Percentiles rank a stretch among this genome's conserved stretches.
These are phyloP conservation scores for Hiodon tergisus DNA, from an alignment of 2,113 vertebrate species.

Conservation along the genomic window DNA sequence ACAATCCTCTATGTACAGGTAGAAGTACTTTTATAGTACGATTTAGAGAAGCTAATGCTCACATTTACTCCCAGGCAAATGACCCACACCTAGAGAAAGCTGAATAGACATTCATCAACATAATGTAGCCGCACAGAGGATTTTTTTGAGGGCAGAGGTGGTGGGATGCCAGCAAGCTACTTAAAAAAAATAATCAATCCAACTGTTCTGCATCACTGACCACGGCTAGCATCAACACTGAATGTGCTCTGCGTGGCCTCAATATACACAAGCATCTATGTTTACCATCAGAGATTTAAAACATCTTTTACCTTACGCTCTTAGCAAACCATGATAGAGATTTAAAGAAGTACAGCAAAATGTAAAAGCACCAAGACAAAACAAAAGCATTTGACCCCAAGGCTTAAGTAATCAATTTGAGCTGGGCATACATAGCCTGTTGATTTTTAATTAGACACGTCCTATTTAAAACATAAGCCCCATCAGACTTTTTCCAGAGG, in stretches of 20 bases:
- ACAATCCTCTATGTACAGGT: background rate
- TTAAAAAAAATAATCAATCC: slow-evolving; percentile 54
- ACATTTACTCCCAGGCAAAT: background rate
- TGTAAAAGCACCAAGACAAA: too few relatives aligned
- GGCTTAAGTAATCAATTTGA: background rate
- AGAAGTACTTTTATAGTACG: background rate
- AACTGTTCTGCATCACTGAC: slow-evolving; percentile 43
- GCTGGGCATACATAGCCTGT: background rate
- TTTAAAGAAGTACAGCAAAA: background rate
- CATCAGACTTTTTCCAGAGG: background rate
- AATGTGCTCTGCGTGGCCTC: background rate
- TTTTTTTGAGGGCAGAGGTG: slow-evolving; percentile 36
- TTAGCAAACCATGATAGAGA: background rate
- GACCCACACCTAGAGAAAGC: background rate
- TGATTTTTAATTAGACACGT: slow-evolving; percentile 15
- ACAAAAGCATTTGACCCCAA: too few relatives aligned
- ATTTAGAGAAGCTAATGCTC: background rate
- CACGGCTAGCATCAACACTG: slow-evolving; percentile 10
- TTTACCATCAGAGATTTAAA: background rate
- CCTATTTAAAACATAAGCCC: background rate
- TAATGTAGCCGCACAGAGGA: slow-evolving; percentile 21
- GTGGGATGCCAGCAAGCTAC: slow-evolving; percentile 48
- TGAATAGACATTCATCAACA: slow-evolving; percentile 25
- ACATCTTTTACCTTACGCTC: background rate
- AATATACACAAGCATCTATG: background rate